Evolutionary conservation across 1,140 invertebrate species (phyloP).

Genomic region (Popillia japonica): DNA sequence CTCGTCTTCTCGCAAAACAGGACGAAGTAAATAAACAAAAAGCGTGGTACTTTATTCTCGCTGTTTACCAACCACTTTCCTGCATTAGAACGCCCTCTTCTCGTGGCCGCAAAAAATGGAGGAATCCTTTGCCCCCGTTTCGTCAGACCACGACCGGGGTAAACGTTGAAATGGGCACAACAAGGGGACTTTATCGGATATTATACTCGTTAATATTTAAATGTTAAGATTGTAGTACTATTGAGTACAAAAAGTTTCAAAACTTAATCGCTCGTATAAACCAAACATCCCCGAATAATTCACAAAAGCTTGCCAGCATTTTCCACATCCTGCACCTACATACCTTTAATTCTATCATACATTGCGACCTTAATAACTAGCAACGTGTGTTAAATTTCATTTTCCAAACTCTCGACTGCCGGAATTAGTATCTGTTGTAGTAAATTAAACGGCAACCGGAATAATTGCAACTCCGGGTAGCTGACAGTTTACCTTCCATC

Average conservation of each 20-base stretch:
- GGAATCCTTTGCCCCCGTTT: neutral
- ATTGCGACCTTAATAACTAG: neutral
- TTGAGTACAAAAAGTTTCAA: too few relatives aligned
- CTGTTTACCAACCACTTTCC: neutral
- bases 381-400: conserved; percentile 26
- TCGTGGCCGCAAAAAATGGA: neutral
- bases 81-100: neutral
- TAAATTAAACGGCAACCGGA: conserved; percentile 1
- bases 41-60: neutral
- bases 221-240: neutral
- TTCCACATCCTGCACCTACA: too few relatives aligned
- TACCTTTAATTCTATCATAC: conserved; percentile 20
- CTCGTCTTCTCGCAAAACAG: too few relatives aligned
- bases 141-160: neutral
- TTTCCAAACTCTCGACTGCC: conserved; percentile 17
- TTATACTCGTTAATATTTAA: neutral
- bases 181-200: neutral
- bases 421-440: conserved; percentile 17
- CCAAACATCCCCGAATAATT: too few relatives aligned
- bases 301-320: too few relatives aligned
- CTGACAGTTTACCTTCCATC: conserved; percentile 8
- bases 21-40: neutral
- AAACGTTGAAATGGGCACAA: neutral
- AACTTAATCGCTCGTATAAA: too few relatives aligned
- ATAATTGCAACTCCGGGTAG: neutral